Evolutionary conservation across 2,113 vertebrate genomes (phyloP).

Genomic region (Heliornis fulica): DNA sequence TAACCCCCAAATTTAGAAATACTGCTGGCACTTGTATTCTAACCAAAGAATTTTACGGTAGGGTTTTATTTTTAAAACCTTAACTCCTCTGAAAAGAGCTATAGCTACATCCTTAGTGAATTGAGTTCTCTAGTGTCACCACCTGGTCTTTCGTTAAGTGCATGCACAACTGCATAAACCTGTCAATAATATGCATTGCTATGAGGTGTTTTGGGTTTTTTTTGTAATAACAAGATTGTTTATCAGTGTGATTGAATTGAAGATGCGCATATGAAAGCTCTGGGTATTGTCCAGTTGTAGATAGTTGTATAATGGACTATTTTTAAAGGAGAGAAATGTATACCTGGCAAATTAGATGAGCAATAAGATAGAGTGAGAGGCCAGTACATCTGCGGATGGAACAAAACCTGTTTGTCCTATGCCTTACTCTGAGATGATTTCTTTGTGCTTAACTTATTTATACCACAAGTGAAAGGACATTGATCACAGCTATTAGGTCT

Average conservation of each 20-base stretch:
- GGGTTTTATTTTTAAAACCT: slow-evolving; percentile 34
- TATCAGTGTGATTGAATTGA: neutral
- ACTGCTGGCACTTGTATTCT: slow-evolving; percentile 49
- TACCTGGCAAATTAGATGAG: slow-evolving; percentile 58
- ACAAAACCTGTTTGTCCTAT: slow-evolving; percentile 68
- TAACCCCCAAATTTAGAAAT: slow-evolving; percentile 51
- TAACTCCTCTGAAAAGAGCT: slow-evolving; percentile 28
- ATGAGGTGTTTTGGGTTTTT: neutral
- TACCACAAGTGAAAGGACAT: slow-evolving; percentile 14
- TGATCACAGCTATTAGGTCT: slow-evolving; percentile 50
- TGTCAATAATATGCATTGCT: slow-evolving; percentile 9
- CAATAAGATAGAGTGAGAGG: slow-evolving; percentile 67
- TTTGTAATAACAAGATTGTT: slow-evolving; percentile 1
- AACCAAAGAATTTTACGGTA: slow-evolving; percentile 75
- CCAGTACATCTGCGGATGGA: slow-evolving; percentile 49
- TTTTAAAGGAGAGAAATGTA: slow-evolving; percentile 19
- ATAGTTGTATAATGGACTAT: slow-evolving; percentile 40
- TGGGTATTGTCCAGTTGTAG: slow-evolving; percentile 29
- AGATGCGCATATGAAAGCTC: neutral
- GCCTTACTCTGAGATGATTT: slow-evolving; percentile 63
- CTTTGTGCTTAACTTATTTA: slow-evolving; percentile 46
- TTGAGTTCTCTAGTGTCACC: slow-evolving; percentile 7
- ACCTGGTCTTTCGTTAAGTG: neutral
- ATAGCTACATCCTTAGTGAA: neutral
- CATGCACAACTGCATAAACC: neutral